Percentiles rank a stretch among this genome's conserved stretches.
These are phyloP conservation scores for Cyanoramphus novaezelandiae DNA, from an alignment of 2,113 vertebrate genomes.

Conservation along the genomic window DNA sequence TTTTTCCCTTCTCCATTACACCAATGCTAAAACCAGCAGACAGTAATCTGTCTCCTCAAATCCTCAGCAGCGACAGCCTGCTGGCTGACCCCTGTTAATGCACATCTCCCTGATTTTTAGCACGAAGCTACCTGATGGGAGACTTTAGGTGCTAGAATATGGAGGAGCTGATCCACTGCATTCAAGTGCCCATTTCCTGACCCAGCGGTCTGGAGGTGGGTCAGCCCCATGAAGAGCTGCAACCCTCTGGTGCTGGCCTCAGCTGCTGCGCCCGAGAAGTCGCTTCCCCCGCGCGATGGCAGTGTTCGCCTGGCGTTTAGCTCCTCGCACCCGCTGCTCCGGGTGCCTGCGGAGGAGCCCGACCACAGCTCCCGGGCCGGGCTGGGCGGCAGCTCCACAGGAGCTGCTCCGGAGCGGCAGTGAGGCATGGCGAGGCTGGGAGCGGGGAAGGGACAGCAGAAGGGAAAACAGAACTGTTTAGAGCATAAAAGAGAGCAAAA, in stretches of 20 bases:
- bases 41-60: neutral
- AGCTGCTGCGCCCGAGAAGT: neutral
- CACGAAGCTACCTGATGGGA: neutral
- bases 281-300: constrained; percentile 50
- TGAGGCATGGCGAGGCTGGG: neutral
- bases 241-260: rapidly evolving
- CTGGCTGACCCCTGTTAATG: neutral
- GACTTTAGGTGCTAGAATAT: neutral
- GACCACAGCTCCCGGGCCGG: neutral
- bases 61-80: neutral
- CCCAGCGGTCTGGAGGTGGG: neutral
- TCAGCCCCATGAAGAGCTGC: rapidly evolving
- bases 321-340: rapidly evolving
- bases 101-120: neutral
- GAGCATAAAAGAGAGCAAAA: neutral
- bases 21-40: neutral
- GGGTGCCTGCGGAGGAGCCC: rapidly evolving
- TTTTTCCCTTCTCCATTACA: neutral
- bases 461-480: neutral
- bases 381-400: neutral
- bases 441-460: neutral
- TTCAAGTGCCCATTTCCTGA: rapidly evolving
- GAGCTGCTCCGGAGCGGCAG: neutral
- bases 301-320: neutral
- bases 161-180: rapidly evolving